Percentiles rank a stretch among this genome's conserved stretches.
These are phyloP conservation scores for Gallinago stenura DNA, from an alignment of 2,797 vertebrate genomes.

Conservation along the genomic window DNA sequence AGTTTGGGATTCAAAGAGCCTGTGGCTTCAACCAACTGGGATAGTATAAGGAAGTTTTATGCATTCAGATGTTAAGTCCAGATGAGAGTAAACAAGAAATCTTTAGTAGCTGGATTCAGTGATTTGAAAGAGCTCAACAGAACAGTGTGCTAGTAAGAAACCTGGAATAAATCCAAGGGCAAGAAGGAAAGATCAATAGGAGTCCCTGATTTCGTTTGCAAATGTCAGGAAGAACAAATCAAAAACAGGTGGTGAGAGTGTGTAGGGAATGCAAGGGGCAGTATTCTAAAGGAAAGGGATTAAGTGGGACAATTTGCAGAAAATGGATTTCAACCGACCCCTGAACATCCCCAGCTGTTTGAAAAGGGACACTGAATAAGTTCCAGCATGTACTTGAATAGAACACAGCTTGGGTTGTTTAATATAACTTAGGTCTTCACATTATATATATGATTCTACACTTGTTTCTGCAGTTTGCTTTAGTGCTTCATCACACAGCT, in stretches of 20 bases:
- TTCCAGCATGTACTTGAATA: neutral
- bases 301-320: slow-evolving; percentile 31
- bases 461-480: neutral
- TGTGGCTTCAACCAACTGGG: neutral
- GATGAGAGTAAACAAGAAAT: neutral
- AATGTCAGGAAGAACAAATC: slow-evolving; percentile 51
- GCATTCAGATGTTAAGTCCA: neutral
- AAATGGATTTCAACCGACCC: slow-evolving; percentile 17
- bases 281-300: neutral
- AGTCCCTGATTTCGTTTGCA: neutral
- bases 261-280: slow-evolving; percentile 2
- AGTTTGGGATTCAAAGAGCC: neutral
- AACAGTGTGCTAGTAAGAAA: neutral
- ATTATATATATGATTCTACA: neutral
- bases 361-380: neutral
- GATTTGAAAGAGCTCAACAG: neutral
- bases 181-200: slow-evolving; percentile 10
- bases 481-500: neutral
- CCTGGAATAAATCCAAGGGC: slow-evolving; percentile 29
- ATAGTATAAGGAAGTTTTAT: neutral
- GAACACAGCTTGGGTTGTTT: neutral
- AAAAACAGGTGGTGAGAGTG: slow-evolving; percentile 13
- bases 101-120: neutral
- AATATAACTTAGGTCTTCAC: neutral
- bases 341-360: slow-evolving; percentile 21